phyloP scores from a whole-genome alignment of 2,888 invertebrate species.

The Ophonus ardosiacus region DNA sequence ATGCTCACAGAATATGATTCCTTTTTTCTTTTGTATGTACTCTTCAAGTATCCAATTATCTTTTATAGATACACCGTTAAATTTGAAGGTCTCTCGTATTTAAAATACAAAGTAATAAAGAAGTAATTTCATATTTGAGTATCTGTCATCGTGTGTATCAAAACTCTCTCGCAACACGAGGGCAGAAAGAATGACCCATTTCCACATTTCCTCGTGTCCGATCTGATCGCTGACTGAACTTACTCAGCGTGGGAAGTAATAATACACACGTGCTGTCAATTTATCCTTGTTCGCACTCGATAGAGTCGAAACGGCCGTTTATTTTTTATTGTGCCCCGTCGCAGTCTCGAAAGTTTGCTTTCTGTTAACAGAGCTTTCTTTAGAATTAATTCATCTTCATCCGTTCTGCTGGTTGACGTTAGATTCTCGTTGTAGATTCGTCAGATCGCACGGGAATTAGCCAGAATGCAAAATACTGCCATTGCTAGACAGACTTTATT shows the following conservation, averaged over 20 bases:
- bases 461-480: slow-evolving; percentile 41
- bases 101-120: background rate
- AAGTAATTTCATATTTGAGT: background rate
- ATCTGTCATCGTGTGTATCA: background rate
- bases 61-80: no score
- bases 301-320: slow-evolving; percentile 49
- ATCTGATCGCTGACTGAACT: slow-evolving; percentile 16
- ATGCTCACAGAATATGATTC: no score
- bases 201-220: background rate
- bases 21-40: no score
- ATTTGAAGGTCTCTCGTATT: no score
- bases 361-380: slow-evolving; percentile 53
- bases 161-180: background rate
- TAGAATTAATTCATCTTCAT: slow-evolving; percentile 54
- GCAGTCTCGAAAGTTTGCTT: slow-evolving; percentile 40
- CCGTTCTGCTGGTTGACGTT: background rate
- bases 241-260: slow-evolving; percentile 42
- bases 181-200: slow-evolving; percentile 21
- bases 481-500: slow-evolving; percentile 44
- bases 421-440: slow-evolving; percentile 35
- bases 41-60: no score
- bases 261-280: slow-evolving; percentile 59
- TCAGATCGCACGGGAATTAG: slow-evolving; percentile 19
- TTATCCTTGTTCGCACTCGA: slow-evolving; percentile 47
- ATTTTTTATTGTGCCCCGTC: slow-evolving; percentile 48